These are phyloP conservation scores for Ptilonorhynchus violaceus DNA, from an alignment of 2,113 vertebrate species.

Conservation along the genomic window DNA sequence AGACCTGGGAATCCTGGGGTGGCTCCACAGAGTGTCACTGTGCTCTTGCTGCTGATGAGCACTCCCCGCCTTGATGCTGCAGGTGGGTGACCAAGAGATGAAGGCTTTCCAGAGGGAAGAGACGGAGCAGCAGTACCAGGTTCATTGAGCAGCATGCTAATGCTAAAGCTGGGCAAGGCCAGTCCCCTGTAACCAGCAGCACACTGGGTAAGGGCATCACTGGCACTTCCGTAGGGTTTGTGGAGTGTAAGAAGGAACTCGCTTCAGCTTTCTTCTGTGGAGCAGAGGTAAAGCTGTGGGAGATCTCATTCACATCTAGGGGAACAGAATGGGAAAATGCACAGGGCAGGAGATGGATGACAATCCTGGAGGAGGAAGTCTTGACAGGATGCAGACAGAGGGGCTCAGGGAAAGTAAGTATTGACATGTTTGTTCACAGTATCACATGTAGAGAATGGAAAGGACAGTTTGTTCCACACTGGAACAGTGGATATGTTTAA, in stretches of 20 bases:
- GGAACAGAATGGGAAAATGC: background rate
- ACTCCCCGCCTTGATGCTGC: rapidly evolving
- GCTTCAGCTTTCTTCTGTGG: background rate
- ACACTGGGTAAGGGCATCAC: rapidly evolving
- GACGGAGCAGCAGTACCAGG: background rate
- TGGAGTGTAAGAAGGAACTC: background rate
- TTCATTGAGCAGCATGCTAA: background rate
- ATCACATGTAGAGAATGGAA: background rate
- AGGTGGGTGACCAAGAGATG: background rate
- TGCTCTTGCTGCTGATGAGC: background rate
- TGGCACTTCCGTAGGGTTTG: background rate
- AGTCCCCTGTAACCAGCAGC: background rate
- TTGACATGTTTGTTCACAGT: background rate
- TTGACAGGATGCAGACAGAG: background rate
- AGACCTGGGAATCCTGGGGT: background rate
- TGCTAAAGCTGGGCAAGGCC: background rate
- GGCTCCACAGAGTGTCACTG: background rate
- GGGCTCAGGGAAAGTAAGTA: background rate
- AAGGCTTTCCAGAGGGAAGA: background rate
- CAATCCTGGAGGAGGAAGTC: background rate
- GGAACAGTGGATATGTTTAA: background rate
- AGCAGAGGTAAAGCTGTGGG: background rate
- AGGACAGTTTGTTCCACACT: background rate
- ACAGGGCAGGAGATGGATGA: background rate
- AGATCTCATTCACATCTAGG: background rate